phyloP scores from a whole-genome alignment of 2,888 invertebrate species.

The Dusona sp. region DNA sequence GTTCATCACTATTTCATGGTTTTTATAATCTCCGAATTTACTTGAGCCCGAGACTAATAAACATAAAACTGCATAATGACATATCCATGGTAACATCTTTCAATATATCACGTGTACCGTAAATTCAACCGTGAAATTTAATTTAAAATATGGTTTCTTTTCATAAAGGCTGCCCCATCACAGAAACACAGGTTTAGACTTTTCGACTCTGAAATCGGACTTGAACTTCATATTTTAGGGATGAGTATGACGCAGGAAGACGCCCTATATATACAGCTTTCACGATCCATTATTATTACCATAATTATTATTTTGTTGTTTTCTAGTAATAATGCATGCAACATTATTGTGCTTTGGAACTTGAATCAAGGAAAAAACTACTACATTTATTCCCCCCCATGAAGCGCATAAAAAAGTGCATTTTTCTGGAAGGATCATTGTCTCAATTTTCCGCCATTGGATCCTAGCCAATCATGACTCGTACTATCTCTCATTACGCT shows the following conservation, averaged over 20 bases:
- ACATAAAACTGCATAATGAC: neutral
- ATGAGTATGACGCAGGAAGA: neutral
- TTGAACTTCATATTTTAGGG: neutral
- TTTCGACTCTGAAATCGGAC: neutral
- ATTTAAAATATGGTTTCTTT: neutral
- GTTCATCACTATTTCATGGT: neutral
- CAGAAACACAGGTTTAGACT: neutral
- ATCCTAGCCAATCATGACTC: too few relatives aligned
- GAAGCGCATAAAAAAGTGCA: too few relatives aligned
- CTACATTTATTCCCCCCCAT: too few relatives aligned
- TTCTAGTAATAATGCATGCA: neutral
- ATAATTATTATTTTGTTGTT: neutral
- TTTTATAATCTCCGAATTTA: neutral
- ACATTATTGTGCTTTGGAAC: neutral
- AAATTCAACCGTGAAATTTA: neutral
- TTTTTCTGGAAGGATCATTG: too few relatives aligned
- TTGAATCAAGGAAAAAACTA: too few relatives aligned
- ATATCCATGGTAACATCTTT: neutral
- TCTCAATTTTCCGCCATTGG: too few relatives aligned
- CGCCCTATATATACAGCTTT: neutral
- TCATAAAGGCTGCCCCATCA: too few relatives aligned
- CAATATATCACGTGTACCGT: neutral
- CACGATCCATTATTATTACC: neutral
- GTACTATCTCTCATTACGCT: too few relatives aligned
- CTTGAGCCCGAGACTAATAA: neutral